These are phyloP conservation scores for Helicoverpa assulta DNA, from an alignment of 2,888 invertebrate species.

Conservation along the genomic window DNA sequence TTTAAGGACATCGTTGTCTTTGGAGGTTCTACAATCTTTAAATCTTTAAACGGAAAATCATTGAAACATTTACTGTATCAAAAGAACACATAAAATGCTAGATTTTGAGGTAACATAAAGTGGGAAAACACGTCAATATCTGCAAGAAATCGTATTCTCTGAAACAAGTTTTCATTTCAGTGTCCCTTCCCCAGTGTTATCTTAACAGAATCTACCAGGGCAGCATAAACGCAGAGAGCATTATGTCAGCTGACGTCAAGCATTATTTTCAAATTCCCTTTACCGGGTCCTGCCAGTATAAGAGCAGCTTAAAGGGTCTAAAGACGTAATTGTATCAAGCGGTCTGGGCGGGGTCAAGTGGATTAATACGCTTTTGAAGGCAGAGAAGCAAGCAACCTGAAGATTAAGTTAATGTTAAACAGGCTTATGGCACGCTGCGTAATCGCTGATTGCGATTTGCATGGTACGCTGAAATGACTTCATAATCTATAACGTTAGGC, in stretches of 20 bases:
- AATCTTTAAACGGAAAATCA: neutral
- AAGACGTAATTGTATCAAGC: constrained; percentile 60
- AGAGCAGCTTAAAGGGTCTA: constrained; percentile 57
- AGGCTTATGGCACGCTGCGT: constrained; percentile 25
- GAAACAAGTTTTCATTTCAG: neutral
- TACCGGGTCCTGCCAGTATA: constrained; percentile 46
- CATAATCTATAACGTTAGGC: constrained; percentile 3
- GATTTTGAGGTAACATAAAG: too few relatives aligned
- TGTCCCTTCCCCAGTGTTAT: neutral
- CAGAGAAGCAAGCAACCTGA: constrained; percentile 25
- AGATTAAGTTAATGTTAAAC: constrained; percentile 45
- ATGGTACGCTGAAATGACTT: constrained; percentile 13
- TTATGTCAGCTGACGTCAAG: constrained; percentile 35
- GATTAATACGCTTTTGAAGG: constrained; percentile 52
- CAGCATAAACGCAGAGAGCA: constrained; percentile 38
- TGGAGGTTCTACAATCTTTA: neutral
- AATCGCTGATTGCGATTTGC: constrained; percentile 39
- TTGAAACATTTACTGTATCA: too few relatives aligned
- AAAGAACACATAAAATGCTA: too few relatives aligned
- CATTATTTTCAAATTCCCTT: constrained; percentile 56
- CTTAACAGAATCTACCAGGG: constrained; percentile 32
- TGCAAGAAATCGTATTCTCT: neutral
- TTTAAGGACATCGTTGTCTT: constrained; percentile 4
- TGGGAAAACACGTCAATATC: too few relatives aligned
- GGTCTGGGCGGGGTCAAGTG: constrained; percentile 51